Evolutionary conservation across 1,140 invertebrate species (phyloP).

Genomic region (Trichogramma pretiosum): DNA sequence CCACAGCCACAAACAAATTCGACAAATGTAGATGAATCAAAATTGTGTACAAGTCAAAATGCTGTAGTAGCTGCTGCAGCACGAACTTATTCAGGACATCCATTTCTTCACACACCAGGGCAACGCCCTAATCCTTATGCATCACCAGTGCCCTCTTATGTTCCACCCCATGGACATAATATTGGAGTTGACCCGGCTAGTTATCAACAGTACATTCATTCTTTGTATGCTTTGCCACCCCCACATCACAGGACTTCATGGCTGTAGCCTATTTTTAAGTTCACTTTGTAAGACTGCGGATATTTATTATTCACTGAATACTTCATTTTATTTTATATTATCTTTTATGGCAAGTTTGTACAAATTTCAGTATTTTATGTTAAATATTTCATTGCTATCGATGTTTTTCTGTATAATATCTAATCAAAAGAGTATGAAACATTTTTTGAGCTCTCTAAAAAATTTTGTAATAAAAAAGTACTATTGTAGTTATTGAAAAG

Average conservation of each 20-base stretch:
- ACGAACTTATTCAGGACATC: slow-evolving; percentile 36
- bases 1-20: slow-evolving; percentile 35
- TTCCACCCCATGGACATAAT: slow-evolving; percentile 38
- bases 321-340: background rate
- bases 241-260: slow-evolving; percentile 41
- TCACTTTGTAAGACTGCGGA: slow-evolving; percentile 13
- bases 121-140: slow-evolving; percentile 34
- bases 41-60: slow-evolving; percentile 36
- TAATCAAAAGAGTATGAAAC: no score
- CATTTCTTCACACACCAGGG: slow-evolving; percentile 39
- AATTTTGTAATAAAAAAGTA: no score
- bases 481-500: no score
- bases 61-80: slow-evolving; percentile 24
- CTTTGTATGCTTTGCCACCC: slow-evolving; percentile 37
- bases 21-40: slow-evolving; percentile 24
- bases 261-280: slow-evolving; percentile 32
- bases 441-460: no score
- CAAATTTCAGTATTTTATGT: background rate
- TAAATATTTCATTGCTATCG: no score
- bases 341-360: no score
- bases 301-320: no score
- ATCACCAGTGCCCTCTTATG: slow-evolving; percentile 38
- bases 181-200: slow-evolving; percentile 37
- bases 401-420: no score
- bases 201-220: slow-evolving; percentile 42